Evolutionary conservation across 2,888 invertebrate species (phyloP).

Genomic region (Acleris emargana): DNA sequence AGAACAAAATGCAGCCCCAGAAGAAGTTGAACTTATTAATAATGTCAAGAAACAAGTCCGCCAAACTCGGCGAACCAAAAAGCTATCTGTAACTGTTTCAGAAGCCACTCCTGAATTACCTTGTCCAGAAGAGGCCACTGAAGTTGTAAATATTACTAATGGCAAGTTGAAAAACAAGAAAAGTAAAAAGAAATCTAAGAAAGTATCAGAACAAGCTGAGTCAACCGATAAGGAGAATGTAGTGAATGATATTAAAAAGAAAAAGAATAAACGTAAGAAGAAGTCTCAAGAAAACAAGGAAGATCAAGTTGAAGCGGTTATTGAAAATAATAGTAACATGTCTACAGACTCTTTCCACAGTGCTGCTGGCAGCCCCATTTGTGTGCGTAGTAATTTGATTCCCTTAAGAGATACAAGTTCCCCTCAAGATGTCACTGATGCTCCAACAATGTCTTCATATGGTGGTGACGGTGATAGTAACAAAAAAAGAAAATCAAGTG

Average conservation of each 20-base stretch:
- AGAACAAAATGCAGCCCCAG: constrained; percentile 50
- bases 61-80: constrained; percentile 56
- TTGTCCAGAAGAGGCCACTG: constrained; percentile 38
- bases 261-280: constrained; percentile 54
- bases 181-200: constrained; percentile 42
- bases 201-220: constrained; percentile 34
- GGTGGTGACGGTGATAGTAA: constrained; percentile 8
- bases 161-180: constrained; percentile 40
- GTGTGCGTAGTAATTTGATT: neutral
- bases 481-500: constrained; percentile 13
- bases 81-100: constrained; percentile 42
- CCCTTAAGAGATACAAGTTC: constrained; percentile 1
- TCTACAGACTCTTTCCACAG: constrained; percentile 71
- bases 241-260: constrained; percentile 53
- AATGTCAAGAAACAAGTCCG: constrained; percentile 46
- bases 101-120: constrained; percentile 33
- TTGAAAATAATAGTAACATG: constrained; percentile 47
- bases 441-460: neutral
- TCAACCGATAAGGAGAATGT: constrained; percentile 39
- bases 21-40: constrained; percentile 38
- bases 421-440: neutral
- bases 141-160: constrained; percentile 35
- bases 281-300: constrained; percentile 41
- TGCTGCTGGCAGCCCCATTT: constrained; percentile 67
- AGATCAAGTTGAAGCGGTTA: constrained; percentile 42